These are phyloP conservation scores for Esperia sulphurella DNA, from an alignment of 2,888 invertebrate genomes.

Conservation along the genomic window DNA sequence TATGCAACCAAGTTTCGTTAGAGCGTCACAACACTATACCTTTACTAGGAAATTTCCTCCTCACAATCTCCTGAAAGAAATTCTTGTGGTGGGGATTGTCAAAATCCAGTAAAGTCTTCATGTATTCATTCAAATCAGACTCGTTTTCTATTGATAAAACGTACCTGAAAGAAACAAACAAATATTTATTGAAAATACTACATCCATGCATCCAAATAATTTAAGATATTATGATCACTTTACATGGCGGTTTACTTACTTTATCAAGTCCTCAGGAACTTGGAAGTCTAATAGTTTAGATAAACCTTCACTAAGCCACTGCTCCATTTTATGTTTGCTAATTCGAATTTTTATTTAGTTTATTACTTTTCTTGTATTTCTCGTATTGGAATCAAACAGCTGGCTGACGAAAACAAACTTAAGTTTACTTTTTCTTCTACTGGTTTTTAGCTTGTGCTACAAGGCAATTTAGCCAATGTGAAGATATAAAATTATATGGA, in stretches of 20 bases:
- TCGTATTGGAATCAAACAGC: too few species aligned
- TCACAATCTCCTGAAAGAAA: slow-evolving; percentile 81
- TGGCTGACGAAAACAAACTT: too few species aligned
- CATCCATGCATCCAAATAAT: too few species aligned
- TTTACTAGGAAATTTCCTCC: slow-evolving; percentile 67
- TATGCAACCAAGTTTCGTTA: too few species aligned
- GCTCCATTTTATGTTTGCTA: slow-evolving; percentile 78
- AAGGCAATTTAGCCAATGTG: too few species aligned
- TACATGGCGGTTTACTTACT: slow-evolving; percentile 64
- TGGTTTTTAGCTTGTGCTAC: too few species aligned
- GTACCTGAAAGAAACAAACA: slow-evolving; percentile 76
- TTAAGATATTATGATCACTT: too few species aligned
- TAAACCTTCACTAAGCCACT: slow-evolving; percentile 82
- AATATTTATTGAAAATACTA: slow-evolving; percentile 6
- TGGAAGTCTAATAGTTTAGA: slow-evolving; percentile 83
- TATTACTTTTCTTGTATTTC: too few species aligned
- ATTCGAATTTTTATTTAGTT: too few species aligned
- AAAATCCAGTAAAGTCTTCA: slow-evolving; percentile 85
- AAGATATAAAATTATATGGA: too few species aligned
- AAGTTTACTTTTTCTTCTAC: too few species aligned
- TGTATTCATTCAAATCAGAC: slow-evolving; percentile 87
- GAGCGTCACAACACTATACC: slow-evolving; percentile 27
- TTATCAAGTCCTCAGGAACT: slow-evolving; percentile 84
- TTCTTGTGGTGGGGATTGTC: slow-evolving; percentile 82
- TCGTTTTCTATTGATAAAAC: slow-evolving; percentile 85